phyloP scores from a whole-genome alignment of 23 tunicate species.

The Trididemnum nubilum region DNA sequence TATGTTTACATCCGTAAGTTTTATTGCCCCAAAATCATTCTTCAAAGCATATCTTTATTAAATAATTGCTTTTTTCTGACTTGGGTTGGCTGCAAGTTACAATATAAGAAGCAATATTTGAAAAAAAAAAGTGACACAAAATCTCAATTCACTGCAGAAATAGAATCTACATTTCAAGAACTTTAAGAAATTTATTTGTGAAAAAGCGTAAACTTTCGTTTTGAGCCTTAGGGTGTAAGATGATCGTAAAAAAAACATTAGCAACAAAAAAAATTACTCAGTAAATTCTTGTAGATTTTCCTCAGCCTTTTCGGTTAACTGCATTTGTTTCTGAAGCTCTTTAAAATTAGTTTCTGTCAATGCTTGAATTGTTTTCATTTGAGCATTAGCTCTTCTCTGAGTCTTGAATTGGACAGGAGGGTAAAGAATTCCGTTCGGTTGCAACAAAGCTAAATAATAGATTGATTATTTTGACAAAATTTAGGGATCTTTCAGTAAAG shows the following conservation, averaged over 20 bases:
- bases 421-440: slow-evolving; percentile 11
- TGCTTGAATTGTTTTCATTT: background rate
- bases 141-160: background rate
- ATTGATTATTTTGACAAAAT: too few species aligned
- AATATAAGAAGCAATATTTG: too few species aligned
- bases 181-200: too few species aligned
- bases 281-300: slow-evolving; percentile 31
- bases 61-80: too few species aligned
- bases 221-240: too few species aligned
- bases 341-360: slow-evolving; percentile 9
- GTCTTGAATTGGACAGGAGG: background rate
- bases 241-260: background rate
- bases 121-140: background rate
- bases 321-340: slow-evolving; percentile 15
- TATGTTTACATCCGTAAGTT: too few species aligned
- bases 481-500: too few species aligned
- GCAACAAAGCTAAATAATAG: background rate
- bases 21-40: too few species aligned
- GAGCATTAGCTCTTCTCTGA: background rate
- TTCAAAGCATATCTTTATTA: too few species aligned
- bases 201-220: background rate
- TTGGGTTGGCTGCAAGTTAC: too few species aligned
- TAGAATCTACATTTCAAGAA: too few species aligned
- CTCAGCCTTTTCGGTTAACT: slow-evolving; percentile 24
- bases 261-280: slow-evolving; percentile 10